Percentiles rank a stretch among this genome's conserved stretches.
Evolutionary conservation across 1,140 invertebrate species (phyloP).

Genomic region (Zaprionus capensis): DNA sequence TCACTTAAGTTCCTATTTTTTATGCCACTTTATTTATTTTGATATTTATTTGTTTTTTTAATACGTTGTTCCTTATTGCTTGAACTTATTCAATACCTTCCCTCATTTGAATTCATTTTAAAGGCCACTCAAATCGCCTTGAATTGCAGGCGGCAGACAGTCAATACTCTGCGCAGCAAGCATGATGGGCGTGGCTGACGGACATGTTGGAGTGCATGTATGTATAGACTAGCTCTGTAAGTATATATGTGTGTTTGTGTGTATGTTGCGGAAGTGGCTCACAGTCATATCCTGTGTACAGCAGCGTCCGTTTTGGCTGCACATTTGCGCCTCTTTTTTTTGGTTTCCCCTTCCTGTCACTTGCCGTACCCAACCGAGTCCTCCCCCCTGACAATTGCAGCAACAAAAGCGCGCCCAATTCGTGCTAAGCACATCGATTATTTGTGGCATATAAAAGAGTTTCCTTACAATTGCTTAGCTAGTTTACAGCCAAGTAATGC

Average conservation of each 20-base stretch:
- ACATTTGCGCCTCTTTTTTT: constrained; percentile 46
- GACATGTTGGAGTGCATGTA: constrained; percentile 27
- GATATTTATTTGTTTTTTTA: too few relatives aligned
- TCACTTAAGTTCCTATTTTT: too few relatives aligned
- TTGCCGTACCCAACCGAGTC: not conserved
- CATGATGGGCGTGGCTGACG: constrained; percentile 21
- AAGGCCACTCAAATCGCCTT: constrained; percentile 54
- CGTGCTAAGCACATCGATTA: constrained; percentile 6
- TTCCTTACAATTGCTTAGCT: too few relatives aligned
- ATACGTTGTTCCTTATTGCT: too few relatives aligned
- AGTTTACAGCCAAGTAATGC: too few relatives aligned
- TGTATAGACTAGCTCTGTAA: not conserved
- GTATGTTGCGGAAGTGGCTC: constrained; percentile 52
- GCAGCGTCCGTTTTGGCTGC: constrained; percentile 48
- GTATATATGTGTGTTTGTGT: not conserved
- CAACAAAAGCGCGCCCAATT: constrained; percentile 55
- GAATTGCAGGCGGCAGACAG: constrained; percentile 33
- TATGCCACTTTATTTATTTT: too few relatives aligned
- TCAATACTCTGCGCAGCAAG: constrained; percentile 19
- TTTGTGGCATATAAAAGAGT: too few relatives aligned
- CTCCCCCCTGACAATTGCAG: not conserved
- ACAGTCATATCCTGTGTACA: constrained; percentile 63
- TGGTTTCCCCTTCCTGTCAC: not conserved
- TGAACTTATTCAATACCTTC: too few relatives aligned
- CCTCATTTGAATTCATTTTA: constrained; percentile 52